Conservation (phyloP, 1,140 invertebrate species). For the Spodoptera litura region DNA sequence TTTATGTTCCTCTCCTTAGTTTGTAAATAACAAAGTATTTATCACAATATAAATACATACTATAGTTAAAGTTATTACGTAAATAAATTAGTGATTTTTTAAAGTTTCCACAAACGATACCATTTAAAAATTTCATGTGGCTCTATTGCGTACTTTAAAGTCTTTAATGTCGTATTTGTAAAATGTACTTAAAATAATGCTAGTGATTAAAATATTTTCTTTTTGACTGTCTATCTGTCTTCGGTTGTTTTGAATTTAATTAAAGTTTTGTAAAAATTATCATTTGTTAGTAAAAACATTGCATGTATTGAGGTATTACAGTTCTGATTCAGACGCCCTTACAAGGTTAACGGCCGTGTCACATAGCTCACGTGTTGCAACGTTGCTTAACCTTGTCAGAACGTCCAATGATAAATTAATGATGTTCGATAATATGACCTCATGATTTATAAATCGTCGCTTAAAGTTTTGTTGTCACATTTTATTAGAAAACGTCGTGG, state of each 20-base stretch:
- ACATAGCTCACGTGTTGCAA: conserved; percentile 14
- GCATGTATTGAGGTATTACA: background rate
- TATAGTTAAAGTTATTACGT: conserved; percentile 48
- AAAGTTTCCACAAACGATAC: conserved; percentile 77
- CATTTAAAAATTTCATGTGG: conserved; percentile 72
- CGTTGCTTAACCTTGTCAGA: conserved; percentile 41
- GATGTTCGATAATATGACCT: conserved; percentile 28
- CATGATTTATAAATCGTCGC: conserved; percentile 53
- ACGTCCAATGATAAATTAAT: conserved; percentile 32
- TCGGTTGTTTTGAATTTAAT: conserved; percentile 58
- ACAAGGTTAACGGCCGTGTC: conserved; percentile 38
- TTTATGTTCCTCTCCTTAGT: conserved; percentile 85
- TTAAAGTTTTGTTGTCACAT: conserved; percentile 69
- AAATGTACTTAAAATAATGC: conserved; percentile 82
- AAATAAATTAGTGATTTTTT: conserved; percentile 57
- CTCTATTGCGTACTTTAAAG: conserved; percentile 76
- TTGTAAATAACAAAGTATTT: conserved; percentile 81
- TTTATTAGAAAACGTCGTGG: conserved; percentile 80
- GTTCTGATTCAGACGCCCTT: conserved; percentile 3
- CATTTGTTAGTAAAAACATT: conserved; percentile 30
- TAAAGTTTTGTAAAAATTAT: conserved; percentile 45
- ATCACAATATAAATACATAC: conserved; percentile 64
- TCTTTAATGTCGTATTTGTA: conserved; percentile 82
- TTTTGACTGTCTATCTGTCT: conserved; percentile 53
- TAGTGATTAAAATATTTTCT: conserved; percentile 69